Evolutionary conservation across 2,888 invertebrate species (phyloP).

Genomic region (Trissoscelio sp.): DNA sequence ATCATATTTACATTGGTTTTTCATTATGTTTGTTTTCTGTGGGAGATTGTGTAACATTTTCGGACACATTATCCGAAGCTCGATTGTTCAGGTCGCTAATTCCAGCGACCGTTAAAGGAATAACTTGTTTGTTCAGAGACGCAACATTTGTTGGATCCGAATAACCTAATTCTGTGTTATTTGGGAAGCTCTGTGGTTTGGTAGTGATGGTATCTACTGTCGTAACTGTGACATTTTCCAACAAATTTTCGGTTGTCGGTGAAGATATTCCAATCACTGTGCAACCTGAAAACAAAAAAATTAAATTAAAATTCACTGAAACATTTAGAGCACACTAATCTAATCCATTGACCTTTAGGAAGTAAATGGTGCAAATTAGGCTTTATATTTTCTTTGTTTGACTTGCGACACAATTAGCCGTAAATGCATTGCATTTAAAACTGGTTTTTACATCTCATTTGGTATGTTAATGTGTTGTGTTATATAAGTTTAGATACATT

Average conservation of each 20-base stretch:
- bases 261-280: constrained; percentile 34
- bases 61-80: constrained; percentile 24
- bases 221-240: constrained; percentile 30
- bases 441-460: constrained; percentile 38
- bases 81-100: constrained; percentile 38
- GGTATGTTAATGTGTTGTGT: constrained; percentile 22
- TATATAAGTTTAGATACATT: constrained; percentile 52
- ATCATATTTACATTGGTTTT: constrained; percentile 44
- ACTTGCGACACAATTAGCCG: constrained; percentile 17
- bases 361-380: background rate
- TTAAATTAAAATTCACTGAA: background rate
- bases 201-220: constrained; percentile 23
- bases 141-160: constrained; percentile 30
- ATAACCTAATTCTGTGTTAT: constrained; percentile 42
- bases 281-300: constrained; percentile 31
- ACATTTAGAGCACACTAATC: too few species aligned
- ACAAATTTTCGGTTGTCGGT: constrained; percentile 25
- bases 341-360: too few species aligned
- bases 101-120: constrained; percentile 35
- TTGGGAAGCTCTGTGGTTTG: constrained; percentile 58
- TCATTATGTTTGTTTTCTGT: constrained; percentile 30
- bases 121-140: constrained; percentile 4
- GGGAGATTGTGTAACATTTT: constrained; percentile 38
- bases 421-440: constrained; percentile 23
- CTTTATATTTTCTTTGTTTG: constrained; percentile 16